phyloP scores from a whole-genome alignment of 2,113 vertebrate species.

The Zeus faber region DNA sequence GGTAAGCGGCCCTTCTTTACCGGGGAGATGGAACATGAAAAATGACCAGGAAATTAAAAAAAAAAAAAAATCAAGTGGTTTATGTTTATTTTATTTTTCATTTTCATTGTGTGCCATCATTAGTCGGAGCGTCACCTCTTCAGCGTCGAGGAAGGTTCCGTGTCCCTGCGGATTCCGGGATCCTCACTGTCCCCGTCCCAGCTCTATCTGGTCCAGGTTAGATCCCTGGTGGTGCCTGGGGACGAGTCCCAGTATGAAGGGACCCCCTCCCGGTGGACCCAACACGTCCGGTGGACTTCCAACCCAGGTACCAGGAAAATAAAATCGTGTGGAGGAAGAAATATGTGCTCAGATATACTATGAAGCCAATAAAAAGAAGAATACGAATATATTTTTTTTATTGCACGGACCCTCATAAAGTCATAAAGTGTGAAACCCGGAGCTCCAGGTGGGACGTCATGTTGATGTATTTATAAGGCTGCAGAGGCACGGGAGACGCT shows the following conservation, averaged over 20 bases:
- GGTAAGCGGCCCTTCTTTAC: constrained; percentile 28
- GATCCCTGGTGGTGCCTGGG: constrained; percentile 22
- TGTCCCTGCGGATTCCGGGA: constrained; percentile 9
- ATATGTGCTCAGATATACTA: too few species aligned
- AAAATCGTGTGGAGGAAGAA: too few species aligned
- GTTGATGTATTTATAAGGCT: too few species aligned
- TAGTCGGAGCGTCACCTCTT: constrained; percentile 11
- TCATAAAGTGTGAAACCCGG: too few species aligned
- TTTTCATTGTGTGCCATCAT: background rate
- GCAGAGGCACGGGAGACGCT: too few species aligned
- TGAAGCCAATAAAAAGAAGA: too few species aligned
- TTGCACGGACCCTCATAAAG: too few species aligned
- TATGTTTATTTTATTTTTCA: background rate
- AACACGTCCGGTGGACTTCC: constrained; percentile 53
- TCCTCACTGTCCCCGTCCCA: constrained; percentile 33
- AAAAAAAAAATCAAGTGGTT: too few species aligned
- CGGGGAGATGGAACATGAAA: too few species aligned
- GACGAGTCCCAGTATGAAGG: rapidly evolving
- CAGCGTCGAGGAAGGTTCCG: constrained; percentile 2
- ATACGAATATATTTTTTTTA: too few species aligned
- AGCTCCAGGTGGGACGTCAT: too few species aligned
- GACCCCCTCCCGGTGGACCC: constrained; percentile 65
- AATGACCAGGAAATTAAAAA: too few species aligned
- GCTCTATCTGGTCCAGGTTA: constrained; percentile 50
- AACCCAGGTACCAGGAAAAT: constrained; percentile 41